phyloP scores from a whole-genome alignment of 2,797 vertebrate genomes.

The Ambastaia sidthimunki region DNA sequence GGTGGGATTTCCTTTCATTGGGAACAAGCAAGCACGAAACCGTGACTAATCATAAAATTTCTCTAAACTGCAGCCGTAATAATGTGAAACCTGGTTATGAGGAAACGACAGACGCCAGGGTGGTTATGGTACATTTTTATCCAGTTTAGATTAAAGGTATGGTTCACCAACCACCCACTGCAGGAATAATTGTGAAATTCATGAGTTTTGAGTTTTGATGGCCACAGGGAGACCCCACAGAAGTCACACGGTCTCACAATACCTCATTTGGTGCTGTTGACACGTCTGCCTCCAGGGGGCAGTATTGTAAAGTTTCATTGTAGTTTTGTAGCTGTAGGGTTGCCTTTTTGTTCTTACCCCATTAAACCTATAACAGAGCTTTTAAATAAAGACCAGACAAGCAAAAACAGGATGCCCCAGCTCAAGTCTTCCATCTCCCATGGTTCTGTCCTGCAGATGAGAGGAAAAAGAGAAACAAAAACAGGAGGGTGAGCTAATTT shows the following conservation, averaged over 20 bases:
- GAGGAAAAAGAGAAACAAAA: neutral
- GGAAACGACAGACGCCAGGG: conserved; percentile 51
- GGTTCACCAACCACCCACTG: conserved; percentile 53
- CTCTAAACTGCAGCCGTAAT: conserved; percentile 57
- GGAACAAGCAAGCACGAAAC: conserved; percentile 57
- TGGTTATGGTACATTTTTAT: conserved; percentile 63
- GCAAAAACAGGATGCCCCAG: conserved; percentile 1
- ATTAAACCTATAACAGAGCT: conserved; percentile 15
- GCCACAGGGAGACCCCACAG: conserved; percentile 39
- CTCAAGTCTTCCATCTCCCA: neutral
- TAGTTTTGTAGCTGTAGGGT: conserved; percentile 1
- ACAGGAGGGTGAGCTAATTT: neutral
- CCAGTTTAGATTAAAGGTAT: conserved; percentile 60
- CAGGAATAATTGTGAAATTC: conserved; percentile 46
- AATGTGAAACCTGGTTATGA: conserved; percentile 51
- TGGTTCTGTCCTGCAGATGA: conserved; percentile 10
- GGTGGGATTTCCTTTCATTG: conserved; percentile 56
- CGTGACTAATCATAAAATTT: conserved; percentile 63
- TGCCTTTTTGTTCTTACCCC: neutral
- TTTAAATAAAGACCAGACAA: conserved; percentile 33
- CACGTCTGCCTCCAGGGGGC: conserved; percentile 3
- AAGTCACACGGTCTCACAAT: neutral
- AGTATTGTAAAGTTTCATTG: neutral
- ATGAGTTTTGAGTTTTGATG: conserved; percentile 14
- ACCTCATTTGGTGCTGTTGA: neutral